These are phyloP conservation scores for Ariolimax columbianus DNA, from an alignment of 2,888 invertebrate genomes.

Conservation along the genomic window DNA sequence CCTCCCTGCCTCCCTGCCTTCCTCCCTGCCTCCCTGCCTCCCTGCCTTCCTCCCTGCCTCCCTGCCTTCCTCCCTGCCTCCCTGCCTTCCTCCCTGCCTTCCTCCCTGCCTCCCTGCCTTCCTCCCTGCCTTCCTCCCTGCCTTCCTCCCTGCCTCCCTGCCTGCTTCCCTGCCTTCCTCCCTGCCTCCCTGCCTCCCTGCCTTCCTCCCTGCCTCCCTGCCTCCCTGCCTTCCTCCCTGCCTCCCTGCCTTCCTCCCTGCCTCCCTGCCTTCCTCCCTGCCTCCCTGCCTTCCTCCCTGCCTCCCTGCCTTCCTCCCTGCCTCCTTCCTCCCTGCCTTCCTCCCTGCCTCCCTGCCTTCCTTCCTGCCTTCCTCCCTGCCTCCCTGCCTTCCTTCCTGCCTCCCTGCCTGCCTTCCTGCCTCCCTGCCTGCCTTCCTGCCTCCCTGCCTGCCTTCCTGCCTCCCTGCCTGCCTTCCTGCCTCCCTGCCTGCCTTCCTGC, in stretches of 20 bases:
- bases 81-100: too few relatives aligned
- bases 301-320: too few relatives aligned
- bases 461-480: background rate
- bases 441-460: conserved; percentile 18
- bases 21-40: conserved; percentile 12
- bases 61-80: background rate
- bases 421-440: background rate
- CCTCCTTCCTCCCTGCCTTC: too few relatives aligned
- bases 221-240: too few relatives aligned
- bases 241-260: too few relatives aligned
- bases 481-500: background rate
- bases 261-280: too few relatives aligned
- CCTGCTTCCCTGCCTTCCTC: background rate
- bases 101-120: too few relatives aligned
- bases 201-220: too few relatives aligned
- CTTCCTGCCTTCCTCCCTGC: too few relatives aligned
- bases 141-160: background rate
- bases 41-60: background rate
- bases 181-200: background rate
- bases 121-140: background rate
- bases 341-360: too few relatives aligned
- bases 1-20: background rate
- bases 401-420: conserved; percentile 3
- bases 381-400: background rate
- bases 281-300: too few relatives aligned